These are phyloP conservation scores for Drosophila limbata DNA, from an alignment of 2,888 invertebrate genomes.

Conservation along the genomic window DNA sequence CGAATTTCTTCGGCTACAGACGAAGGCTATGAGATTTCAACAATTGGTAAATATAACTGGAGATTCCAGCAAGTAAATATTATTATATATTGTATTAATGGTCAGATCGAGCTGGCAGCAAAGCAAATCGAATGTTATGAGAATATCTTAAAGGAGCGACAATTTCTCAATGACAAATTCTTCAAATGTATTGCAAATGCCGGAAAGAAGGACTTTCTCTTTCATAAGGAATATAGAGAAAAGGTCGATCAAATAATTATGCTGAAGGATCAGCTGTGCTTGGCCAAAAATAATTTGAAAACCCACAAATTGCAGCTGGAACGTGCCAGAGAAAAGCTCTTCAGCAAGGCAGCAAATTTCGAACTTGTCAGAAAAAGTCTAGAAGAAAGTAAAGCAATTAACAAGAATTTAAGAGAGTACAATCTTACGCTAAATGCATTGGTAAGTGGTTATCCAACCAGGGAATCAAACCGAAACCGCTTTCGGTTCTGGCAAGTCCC, in stretches of 20 bases:
- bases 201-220: background rate
- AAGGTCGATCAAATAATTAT: background rate
- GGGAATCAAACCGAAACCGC: too few species aligned
- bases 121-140: constrained; percentile 23
- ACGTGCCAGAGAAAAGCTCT: background rate
- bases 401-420: background rate
- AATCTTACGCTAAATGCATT: constrained; percentile 14
- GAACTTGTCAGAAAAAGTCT: background rate
- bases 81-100: background rate
- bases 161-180: background rate
- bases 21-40: background rate
- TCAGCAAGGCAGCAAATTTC: background rate
- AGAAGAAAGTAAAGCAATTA: background rate
- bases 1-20: background rate
- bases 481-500: too few species aligned
- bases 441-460: constrained; percentile 16
- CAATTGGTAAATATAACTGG: constrained; percentile 5
- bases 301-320: constrained; percentile 11
- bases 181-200: background rate
- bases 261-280: background rate
- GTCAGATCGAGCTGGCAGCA: constrained; percentile 11
- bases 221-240: background rate
- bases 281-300: background rate
- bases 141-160: background rate
- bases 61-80: background rate